These are phyloP conservation scores for Cheilinus undulatus DNA, from an alignment of 2,113 vertebrate genomes.

Conservation along the genomic window DNA sequence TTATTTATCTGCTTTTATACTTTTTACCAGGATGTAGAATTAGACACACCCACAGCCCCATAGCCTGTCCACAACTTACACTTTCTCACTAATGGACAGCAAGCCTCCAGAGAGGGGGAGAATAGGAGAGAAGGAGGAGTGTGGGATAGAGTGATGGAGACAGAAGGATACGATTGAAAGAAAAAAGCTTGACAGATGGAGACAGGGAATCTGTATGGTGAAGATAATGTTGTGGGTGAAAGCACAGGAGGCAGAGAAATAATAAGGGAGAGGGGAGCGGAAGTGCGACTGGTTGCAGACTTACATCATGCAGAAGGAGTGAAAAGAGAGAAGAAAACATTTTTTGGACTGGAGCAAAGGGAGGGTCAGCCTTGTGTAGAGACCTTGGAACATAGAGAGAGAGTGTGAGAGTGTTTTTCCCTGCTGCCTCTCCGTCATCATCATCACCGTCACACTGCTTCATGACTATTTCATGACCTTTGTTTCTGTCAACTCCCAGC, in stretches of 20 bases:
- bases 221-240: constrained; percentile 43
- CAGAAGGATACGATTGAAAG: background rate
- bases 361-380: constrained; percentile 7
- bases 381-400: constrained; percentile 22
- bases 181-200: constrained; percentile 42
- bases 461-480: constrained; percentile 77
- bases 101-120: constrained; percentile 66
- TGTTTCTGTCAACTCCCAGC: constrained; percentile 63
- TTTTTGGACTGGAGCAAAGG: constrained; percentile 31
- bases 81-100: constrained; percentile 79
- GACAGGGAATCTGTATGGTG: constrained; percentile 51
- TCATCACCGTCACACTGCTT: constrained; percentile 60
- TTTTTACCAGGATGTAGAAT: constrained; percentile 58
- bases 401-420: constrained; percentile 31
- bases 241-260: constrained; percentile 10
- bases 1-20: background rate
- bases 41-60: constrained; percentile 25
- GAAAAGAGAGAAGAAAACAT: background rate
- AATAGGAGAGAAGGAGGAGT: background rate
- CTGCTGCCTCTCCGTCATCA: constrained; percentile 58
- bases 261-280: constrained; percentile 2
- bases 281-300: constrained; percentile 22
- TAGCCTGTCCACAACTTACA: constrained; percentile 28
- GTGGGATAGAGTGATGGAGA: constrained; percentile 16
- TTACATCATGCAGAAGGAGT: constrained; percentile 32